Conservation (phyloP, 1,140 invertebrate species). For the Heliconius eleuchia region DNA sequence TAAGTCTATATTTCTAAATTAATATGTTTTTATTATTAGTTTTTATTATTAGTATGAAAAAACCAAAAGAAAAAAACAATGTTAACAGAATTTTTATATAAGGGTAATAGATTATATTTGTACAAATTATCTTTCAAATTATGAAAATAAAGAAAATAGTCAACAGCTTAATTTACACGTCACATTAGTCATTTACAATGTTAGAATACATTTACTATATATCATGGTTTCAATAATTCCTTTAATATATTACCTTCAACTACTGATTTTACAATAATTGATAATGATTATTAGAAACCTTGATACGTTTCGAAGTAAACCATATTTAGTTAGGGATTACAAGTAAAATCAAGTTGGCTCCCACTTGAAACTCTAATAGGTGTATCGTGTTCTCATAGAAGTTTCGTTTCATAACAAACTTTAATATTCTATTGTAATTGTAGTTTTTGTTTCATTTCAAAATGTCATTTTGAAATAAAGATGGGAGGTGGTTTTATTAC, state of each 20-base stretch:
- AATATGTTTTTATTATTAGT: too few relatives aligned
- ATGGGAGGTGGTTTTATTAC: not conserved
- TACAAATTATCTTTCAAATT: too few relatives aligned
- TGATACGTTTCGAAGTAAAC: not conserved
- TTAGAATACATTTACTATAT: not conserved
- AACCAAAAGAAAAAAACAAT: too few relatives aligned
- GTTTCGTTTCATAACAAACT: slow-evolving; percentile 56
- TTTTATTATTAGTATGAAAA: too few relatives aligned
- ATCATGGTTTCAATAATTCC: not conserved
- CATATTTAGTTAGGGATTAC: not conserved
- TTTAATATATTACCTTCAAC: not conserved
- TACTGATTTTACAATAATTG: not conserved
- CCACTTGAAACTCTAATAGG: slow-evolving; percentile 3
- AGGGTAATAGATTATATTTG: too few relatives aligned
- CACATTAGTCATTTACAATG: too few relatives aligned
- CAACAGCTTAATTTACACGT: too few relatives aligned
- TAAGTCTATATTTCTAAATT: too few relatives aligned
- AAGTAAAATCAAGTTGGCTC: not conserved
- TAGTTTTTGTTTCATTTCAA: slow-evolving; percentile 32
- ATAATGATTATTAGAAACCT: too few relatives aligned
- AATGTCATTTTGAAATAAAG: not conserved
- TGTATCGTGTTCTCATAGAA: slow-evolving; percentile 23
- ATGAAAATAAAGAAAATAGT: too few relatives aligned
- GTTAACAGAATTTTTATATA: too few relatives aligned
- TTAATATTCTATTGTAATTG: slow-evolving; percentile 53